Base-by-base conservation (phyloP, 2,113 vertebrate genomes). In the Paratilapia polleni region DNA sequence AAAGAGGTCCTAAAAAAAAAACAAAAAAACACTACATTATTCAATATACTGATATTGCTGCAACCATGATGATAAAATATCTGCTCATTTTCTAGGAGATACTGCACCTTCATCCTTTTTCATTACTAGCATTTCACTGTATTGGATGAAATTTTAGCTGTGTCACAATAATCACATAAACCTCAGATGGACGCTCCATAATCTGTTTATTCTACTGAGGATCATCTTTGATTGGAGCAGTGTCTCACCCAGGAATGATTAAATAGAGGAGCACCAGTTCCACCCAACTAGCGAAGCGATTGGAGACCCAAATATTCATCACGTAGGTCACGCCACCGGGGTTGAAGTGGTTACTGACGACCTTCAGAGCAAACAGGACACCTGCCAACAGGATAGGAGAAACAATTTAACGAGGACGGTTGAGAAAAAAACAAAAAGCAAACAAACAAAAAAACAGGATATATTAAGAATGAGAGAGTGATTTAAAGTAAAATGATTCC, bases 311-410 rank as follows among this genome's bases (percentile, higher is more conserved):
- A 20, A 97, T 38, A 11, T 97, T 97, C 95, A 98, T 63, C 66
- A 99, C 56, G 15, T 68, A 95, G 80, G 93, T 96, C 61, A 95
- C 89, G 31, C 96, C 96, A 76, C 97, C 96, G 12, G 97, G 97
- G 77, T 96, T 90, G 87, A 97, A 97, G 88, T 98, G 84, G 94
- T 98, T 98, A 91, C 90, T 97, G 61, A 99, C 95, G 82, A 99
- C 97, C 93, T 98, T 99, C 93, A 99, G 95, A 52, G 96, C 97
- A 94, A 99, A 99, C 89, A 99, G 89, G 83, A 99, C 97, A 70
- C 98, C 98, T 99, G 56, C 63, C 47, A 68, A 47, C 41, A 47
- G n/a, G n/a, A n/a, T n/a, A n/a, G n/a, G n/a, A n/a, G n/a, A n/a
- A n/a, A n/a, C n/a, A n/a, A n/a, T n/a, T n/a, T n/a, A n/a, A n/a